Percentiles rank a stretch among this genome's conserved stretches.
Conservation (phyloP, 2,888 invertebrate genomes). For the Diplazon laetatorius region DNA sequence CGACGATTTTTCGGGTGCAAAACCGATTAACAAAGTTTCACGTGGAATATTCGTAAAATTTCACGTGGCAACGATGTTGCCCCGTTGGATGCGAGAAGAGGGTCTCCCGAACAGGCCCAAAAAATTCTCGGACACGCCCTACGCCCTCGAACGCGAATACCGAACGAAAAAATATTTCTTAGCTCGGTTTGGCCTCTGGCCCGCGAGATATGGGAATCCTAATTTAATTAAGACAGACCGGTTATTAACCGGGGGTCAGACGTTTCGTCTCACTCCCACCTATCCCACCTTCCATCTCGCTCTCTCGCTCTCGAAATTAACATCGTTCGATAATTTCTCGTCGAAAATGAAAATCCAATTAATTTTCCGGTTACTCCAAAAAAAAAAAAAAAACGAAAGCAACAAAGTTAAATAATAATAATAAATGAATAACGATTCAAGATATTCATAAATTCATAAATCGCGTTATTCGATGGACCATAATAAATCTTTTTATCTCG, state of each 20-base stretch:
- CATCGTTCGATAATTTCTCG: constrained; percentile 36
- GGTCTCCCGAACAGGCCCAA: constrained; percentile 31
- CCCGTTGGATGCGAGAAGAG: neutral
- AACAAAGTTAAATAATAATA: constrained; percentile 6
- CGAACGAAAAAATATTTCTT: constrained; percentile 8
- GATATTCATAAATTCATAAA: constrained; percentile 27
- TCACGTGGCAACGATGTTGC: constrained; percentile 21
- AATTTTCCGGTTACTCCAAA: neutral
- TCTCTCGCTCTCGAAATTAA: constrained; percentile 23
- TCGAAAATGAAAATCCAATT: constrained; percentile 23
- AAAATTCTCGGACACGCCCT: constrained; percentile 62
- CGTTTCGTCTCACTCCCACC: constrained; percentile 44
- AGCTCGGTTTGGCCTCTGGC: neutral
- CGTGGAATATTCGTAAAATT: constrained; percentile 5
- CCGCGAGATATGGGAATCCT: constrained; percentile 74
- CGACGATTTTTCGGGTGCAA: too few relatives aligned
- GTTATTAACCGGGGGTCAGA: constrained; percentile 71
- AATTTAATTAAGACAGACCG: constrained; percentile 80
- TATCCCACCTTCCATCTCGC: neutral
- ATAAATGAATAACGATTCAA: constrained; percentile 18
- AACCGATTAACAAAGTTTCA: neutral
- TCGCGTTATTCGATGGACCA: neutral
- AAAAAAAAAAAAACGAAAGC: neutral
- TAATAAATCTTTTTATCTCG: constrained; percentile 14
- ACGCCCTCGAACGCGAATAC: constrained; percentile 27